A percentile compares a stretch with the other conserved stretches of the same genome.
These are phyloP conservation scores for Amphiprion percula DNA, from an alignment of 2,113 vertebrate species.

Conservation along the genomic window DNA sequence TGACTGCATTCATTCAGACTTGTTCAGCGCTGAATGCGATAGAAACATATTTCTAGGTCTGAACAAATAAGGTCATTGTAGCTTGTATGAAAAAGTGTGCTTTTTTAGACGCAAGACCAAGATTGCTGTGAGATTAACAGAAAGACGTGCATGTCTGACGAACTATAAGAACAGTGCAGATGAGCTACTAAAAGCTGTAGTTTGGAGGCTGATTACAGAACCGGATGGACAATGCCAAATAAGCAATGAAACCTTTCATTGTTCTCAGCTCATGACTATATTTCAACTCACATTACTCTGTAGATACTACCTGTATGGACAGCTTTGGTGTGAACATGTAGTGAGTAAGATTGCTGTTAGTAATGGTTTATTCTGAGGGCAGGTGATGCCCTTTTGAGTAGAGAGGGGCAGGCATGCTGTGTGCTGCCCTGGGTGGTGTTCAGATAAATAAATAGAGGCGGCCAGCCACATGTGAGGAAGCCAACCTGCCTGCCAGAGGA, in stretches of 20 bases:
- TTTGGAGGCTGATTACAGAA: conserved; percentile 21
- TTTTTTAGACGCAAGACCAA: neutral
- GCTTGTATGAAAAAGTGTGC: too few relatives aligned
- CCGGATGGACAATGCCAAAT: conserved; percentile 19
- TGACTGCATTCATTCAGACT: too few relatives aligned
- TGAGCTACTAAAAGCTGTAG: too few relatives aligned
- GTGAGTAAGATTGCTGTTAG: conserved; percentile 23
- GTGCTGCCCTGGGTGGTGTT: conserved; percentile 42
- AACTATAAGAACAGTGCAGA: too few relatives aligned
- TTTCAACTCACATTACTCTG: neutral
- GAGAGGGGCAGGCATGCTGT: conserved; percentile 15
- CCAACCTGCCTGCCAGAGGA: conserved; percentile 53
- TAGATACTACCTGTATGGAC: neutral
- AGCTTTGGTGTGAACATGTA: neutral
- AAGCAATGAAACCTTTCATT: neutral
- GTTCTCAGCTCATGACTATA: too few relatives aligned
- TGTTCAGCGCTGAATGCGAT: too few relatives aligned
- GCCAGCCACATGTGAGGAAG: conserved; percentile 41
- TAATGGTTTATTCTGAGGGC: conserved; percentile 49
- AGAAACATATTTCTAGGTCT: too few relatives aligned
- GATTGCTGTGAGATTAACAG: conserved; percentile 6
- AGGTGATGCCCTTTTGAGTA: conserved; percentile 42
- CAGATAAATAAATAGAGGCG: conserved; percentile 62
- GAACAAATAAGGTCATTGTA: too few relatives aligned
- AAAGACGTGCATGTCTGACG: neutral